Evolutionary conservation across 2,888 invertebrate species (phyloP).

Genomic region (Chelonus formosanus): DNA sequence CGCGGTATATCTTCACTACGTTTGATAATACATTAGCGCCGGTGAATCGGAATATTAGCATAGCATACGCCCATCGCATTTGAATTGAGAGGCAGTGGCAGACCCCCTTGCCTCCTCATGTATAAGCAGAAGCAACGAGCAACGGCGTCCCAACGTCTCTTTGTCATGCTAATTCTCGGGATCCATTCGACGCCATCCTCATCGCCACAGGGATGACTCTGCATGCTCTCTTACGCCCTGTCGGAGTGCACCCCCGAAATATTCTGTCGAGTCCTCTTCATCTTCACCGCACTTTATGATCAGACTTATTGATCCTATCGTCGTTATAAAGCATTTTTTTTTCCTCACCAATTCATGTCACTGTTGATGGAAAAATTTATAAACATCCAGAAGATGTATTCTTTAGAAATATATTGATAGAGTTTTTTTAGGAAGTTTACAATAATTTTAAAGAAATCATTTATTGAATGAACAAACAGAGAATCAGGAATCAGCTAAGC

Average conservation of each 20-base stretch:
- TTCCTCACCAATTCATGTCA: conserved; percentile 17
- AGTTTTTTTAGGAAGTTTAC: too few relatives aligned
- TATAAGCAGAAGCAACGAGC: conserved; percentile 53
- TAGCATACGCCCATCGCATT: conserved; percentile 65
- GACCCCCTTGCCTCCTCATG: conserved; percentile 1
- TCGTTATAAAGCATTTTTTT: conserved; percentile 17
- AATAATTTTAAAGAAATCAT: too few relatives aligned
- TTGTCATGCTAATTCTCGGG: conserved; percentile 64
- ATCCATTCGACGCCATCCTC: conserved; percentile 53
- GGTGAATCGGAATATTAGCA: conserved; percentile 63
- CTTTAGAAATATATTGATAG: too few relatives aligned
- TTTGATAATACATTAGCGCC: conserved; percentile 65
- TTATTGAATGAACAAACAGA: too few relatives aligned
- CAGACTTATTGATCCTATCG: conserved; percentile 20
- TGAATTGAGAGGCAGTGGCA: conserved; percentile 60
- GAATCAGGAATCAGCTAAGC: too few relatives aligned
- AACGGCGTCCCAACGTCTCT: conserved; percentile 64
- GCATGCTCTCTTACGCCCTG: conserved; percentile 49
- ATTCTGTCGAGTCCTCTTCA: conserved; percentile 27
- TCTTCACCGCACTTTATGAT: conserved; percentile 28
- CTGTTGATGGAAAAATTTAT: not conserved
- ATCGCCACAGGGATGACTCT: conserved; percentile 51
- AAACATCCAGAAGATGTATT: too few relatives aligned
- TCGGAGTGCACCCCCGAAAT: conserved; percentile 35
- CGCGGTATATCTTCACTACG: conserved; percentile 45